Conservation (phyloP, 2,113 vertebrate species). For the Corythoichthys intestinalis region DNA sequence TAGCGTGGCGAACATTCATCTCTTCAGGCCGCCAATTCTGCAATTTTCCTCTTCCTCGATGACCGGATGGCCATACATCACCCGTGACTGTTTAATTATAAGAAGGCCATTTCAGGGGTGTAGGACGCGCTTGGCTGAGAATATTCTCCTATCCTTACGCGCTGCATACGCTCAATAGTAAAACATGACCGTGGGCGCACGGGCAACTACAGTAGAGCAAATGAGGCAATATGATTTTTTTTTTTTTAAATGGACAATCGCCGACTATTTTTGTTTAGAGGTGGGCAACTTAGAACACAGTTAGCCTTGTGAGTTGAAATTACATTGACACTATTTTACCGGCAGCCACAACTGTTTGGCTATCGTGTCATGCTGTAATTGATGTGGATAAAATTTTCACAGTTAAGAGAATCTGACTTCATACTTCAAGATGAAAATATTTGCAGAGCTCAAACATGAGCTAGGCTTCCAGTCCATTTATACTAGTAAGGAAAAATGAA, state of each 20-base stretch:
- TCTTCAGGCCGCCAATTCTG: conserved; percentile 34
- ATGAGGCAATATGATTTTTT: conserved; percentile 13
- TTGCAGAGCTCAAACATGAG: no score
- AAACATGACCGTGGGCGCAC: conserved; percentile 34
- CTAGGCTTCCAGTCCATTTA: no score
- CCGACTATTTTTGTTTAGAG: neutral
- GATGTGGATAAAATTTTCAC: no score
- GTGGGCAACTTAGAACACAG: neutral
- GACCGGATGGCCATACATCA: conserved; percentile 63
- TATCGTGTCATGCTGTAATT: no score
- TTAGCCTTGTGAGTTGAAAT: neutral
- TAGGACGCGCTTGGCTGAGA: conserved; percentile 11
- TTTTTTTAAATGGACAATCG: no score
- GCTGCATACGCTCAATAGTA: conserved; percentile 29
- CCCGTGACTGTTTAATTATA: conserved; percentile 66
- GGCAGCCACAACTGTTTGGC: no score
- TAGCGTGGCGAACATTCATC: conserved; percentile 44
- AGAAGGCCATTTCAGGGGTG: conserved; percentile 45
- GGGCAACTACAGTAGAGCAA: conserved; percentile 11
- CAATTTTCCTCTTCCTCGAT: conserved; percentile 30
- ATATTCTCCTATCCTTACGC: conserved; percentile 15
- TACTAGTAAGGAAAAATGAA: no score
- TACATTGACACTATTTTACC: neutral
- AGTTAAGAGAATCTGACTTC: no score
- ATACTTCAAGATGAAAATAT: no score